Evolutionary conservation across 2,888 invertebrate species (phyloP), one percentile per base, ranked within the genome.

Genomic region (Tipula unca): DNA sequence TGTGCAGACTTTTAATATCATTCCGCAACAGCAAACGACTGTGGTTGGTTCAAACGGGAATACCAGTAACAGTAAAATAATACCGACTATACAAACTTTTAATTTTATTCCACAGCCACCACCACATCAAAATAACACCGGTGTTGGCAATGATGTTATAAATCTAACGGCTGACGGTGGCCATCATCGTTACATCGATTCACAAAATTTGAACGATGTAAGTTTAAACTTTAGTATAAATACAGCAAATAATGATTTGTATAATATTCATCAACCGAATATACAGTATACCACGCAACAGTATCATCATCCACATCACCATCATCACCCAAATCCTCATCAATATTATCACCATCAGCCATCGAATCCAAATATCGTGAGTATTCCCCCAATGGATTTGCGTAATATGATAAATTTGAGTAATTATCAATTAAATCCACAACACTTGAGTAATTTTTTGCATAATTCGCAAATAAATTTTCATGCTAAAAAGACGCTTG

Each of bases 391-490:
- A 25, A 36, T 86, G 10, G 87, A 87, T 84, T 86, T 87, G n/a
- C 86, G 86, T 85, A 86, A 86, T 85, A 86, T 87, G 85, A 87
- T 87, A 8, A 87, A 87, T 86, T 84, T 87, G 35, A 86, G 86
- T 29, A 86, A 87, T 69, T 87, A 87, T 84, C 86, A 87, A 86
- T 86, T 87, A 82, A 87, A 87, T 85, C 82, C 87, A 29, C 86
- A 87, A 69, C 87, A 87, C 54, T 86, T 87, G 39, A 86, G 86
- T 35, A 87, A 87, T 69, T 87, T 86, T 82, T 83, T 86, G 35
- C 87, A 87, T 85, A 87, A 87, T 54, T 87, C 87, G 35, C 87
- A 86, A 86, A 87, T 87, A 14, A 87, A 87, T 86, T 86, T 87
- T n/a, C 87, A 87, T 85, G 87, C 87, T 20, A 87, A 87, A 69